A percentile compares a stretch with the other conserved stretches of the same genome.
Evolutionary conservation across 2,888 invertebrate species (phyloP).

Genomic region (Coremacera marginata): DNA sequence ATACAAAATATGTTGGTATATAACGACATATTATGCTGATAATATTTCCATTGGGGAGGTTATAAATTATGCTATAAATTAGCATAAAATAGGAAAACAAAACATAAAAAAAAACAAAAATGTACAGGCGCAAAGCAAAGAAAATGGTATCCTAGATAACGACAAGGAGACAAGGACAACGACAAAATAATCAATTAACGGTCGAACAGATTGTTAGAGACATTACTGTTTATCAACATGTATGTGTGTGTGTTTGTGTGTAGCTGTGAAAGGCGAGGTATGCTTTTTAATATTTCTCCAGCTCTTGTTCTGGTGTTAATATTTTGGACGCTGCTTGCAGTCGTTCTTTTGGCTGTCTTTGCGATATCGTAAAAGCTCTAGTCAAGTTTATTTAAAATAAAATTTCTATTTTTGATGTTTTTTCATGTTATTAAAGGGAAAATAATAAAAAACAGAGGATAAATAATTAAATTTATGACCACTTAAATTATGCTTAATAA

Average conservation of each 20-base stretch:
- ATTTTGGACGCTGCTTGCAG: neutral
- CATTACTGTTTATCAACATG: neutral
- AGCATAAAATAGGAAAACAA: neutral
- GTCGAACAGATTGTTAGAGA: neutral
- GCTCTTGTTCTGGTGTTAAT: neutral
- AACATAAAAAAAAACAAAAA: neutral
- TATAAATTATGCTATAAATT: neutral
- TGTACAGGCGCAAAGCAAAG: neutral
- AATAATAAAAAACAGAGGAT: too few relatives aligned
- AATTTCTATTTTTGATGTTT: too few relatives aligned
- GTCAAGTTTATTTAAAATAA: too few relatives aligned
- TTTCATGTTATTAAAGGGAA: too few relatives aligned
- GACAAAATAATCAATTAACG: constrained; percentile 27
- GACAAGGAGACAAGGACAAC: neutral
- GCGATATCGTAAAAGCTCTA: too few relatives aligned
- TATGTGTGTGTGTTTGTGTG: neutral
- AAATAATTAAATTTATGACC: too few relatives aligned
- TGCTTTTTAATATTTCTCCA: neutral
- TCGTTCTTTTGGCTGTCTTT: neutral
- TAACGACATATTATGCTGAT: neutral
- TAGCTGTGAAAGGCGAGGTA: neutral
- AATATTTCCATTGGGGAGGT: neutral
- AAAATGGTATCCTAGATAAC: neutral
- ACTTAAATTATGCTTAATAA: too few relatives aligned
- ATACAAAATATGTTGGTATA: neutral